phyloP scores from a whole-genome alignment of 2,888 invertebrate species.

The Campoletis raptor region DNA sequence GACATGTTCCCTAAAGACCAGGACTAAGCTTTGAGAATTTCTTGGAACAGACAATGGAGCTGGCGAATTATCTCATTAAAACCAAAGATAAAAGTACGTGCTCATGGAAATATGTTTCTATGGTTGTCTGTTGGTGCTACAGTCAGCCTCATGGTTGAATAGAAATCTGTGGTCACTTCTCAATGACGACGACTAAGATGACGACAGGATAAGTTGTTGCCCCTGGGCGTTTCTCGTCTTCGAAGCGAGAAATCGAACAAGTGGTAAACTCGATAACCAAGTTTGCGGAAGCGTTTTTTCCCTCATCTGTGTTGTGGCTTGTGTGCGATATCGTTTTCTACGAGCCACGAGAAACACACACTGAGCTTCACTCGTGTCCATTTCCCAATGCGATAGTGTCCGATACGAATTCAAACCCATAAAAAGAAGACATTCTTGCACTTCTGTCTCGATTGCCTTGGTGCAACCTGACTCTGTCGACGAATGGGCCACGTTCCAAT shows the following conservation, averaged over 20 bases:
- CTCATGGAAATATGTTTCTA: not conserved
- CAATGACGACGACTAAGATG: conserved; percentile 16
- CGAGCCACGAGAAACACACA: conserved; percentile 26
- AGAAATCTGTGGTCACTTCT: conserved; percentile 47
- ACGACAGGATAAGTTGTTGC: conserved; percentile 53
- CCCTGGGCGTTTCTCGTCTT: conserved; percentile 50
- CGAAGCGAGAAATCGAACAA: conserved; percentile 38
- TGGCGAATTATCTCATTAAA: conserved; percentile 16
- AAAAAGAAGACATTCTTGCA: conserved; percentile 45
- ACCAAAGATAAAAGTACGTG: not conserved
- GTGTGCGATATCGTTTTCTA: conserved; percentile 51
- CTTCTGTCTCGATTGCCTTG: conserved; percentile 1
- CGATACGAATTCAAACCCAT: conserved; percentile 40
- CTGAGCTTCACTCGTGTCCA: conserved; percentile 17
- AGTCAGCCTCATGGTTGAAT: conserved; percentile 2
- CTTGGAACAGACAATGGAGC: conserved; percentile 40
- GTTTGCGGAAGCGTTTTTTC: conserved; percentile 55
- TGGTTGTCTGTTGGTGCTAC: not conserved
- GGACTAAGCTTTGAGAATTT: conserved; percentile 48
- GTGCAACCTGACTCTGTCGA: not conserved
- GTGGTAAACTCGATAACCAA: conserved; percentile 52
- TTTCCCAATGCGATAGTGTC: conserved; percentile 55
- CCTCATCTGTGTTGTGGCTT: conserved; percentile 6
- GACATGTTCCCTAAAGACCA: conserved; percentile 30
- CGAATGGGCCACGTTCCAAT: conserved; percentile 23